A percentile compares a stretch with the other conserved stretches of the same genome.
Conservation (phyloP, 2,888 invertebrate species). For the Trichacis sp. region DNA sequence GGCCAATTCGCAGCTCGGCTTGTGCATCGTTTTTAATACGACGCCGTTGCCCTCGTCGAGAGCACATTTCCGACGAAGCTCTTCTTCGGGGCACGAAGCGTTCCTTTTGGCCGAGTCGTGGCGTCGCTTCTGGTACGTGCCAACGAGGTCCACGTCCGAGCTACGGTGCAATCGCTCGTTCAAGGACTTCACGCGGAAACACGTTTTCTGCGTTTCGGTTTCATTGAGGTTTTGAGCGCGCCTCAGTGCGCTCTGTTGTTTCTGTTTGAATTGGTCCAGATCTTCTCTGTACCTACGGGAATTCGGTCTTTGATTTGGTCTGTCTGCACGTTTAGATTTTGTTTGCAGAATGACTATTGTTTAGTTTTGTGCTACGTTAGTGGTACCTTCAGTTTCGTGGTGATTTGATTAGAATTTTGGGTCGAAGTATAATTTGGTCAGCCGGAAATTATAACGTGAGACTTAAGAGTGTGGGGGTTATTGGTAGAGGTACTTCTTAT, state of each 20-base stretch:
- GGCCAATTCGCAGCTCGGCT: constrained; percentile 60
- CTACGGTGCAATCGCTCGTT: constrained; percentile 53
- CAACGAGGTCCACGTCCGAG: constrained; percentile 58
- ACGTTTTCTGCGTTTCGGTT: constrained; percentile 41
- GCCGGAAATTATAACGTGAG: too few relatives aligned
- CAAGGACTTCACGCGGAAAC: constrained; percentile 43
- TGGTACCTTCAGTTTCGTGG: too few relatives aligned
- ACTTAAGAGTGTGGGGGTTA: too few relatives aligned
- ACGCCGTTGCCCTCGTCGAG: constrained; percentile 48
- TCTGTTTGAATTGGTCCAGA: constrained; percentile 59
- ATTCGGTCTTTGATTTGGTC: background rate
- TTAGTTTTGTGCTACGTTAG: too few relatives aligned
- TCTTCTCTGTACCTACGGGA: constrained; percentile 59
- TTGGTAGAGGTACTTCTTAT: too few relatives aligned
- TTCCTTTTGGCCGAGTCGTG: constrained; percentile 46
- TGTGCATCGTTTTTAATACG: constrained; percentile 56
- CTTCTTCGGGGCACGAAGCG: constrained; percentile 43
- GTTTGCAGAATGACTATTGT: too few relatives aligned
- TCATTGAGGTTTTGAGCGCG: constrained; percentile 26
- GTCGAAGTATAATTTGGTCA: too few relatives aligned
- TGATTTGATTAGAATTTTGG: too few relatives aligned
- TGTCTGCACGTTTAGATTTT: background rate
- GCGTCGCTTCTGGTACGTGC: constrained; percentile 58
- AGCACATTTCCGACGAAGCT: constrained; percentile 33
- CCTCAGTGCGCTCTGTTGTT: constrained; percentile 53